These are phyloP conservation scores for Sylvietta virens DNA, from an alignment of 2,113 vertebrate genomes.

Conservation along the genomic window DNA sequence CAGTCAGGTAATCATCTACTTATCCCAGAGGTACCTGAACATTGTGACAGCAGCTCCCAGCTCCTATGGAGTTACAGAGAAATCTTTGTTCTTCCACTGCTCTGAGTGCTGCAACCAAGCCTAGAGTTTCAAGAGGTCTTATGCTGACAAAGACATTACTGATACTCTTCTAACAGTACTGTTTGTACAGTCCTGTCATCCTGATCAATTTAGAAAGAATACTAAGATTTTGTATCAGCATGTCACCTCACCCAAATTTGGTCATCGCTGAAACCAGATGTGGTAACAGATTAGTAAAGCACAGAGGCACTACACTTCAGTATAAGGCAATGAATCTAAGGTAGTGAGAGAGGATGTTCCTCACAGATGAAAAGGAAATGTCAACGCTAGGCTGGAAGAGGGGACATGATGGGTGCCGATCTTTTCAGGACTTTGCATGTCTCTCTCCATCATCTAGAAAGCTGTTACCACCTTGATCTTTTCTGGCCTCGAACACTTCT, in stretches of 20 bases:
- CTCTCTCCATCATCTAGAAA: background rate
- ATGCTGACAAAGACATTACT: background rate
- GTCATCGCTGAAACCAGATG: background rate
- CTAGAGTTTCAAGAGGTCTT: constrained; percentile 15
- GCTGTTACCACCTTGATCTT: background rate
- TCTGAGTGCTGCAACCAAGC: background rate
- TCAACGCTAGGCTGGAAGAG: background rate
- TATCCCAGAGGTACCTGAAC: background rate
- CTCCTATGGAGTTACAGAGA: background rate
- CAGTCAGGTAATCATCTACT: background rate
- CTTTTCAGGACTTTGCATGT: background rate
- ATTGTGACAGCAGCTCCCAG: background rate
- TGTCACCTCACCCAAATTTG: background rate
- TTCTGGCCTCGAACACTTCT: background rate
- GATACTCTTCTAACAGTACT: background rate
- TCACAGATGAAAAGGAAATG: background rate
- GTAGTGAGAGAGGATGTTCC: background rate
- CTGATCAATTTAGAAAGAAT: background rate
- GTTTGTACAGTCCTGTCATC: background rate
- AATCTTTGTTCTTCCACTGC: background rate
- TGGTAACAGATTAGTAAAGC: background rate
- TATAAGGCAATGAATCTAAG: background rate
- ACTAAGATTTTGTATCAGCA: background rate
- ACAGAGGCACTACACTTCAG: background rate
- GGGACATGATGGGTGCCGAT: background rate